A percentile compares a stretch with the other conserved stretches of the same genome.
Conservation (phyloP, 2,797 vertebrate species). For the Sylvilagus floridanus region DNA sequence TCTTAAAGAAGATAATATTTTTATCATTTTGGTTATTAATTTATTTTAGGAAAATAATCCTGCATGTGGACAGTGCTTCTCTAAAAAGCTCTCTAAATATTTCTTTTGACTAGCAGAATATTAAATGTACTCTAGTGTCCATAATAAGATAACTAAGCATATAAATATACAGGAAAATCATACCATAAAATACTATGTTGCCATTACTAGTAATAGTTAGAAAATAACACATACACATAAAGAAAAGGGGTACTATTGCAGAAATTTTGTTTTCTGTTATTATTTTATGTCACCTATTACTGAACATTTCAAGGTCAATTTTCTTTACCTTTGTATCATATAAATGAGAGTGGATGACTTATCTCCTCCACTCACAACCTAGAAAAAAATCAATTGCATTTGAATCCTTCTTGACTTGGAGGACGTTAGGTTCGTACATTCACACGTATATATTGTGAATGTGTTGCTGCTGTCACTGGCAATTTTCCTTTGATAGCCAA, state of each 20-base stretch:
- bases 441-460: not conserved
- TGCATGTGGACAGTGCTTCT: not conserved
- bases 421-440: not conserved
- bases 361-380: not conserved
- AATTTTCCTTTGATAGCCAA: conserved; percentile 14
- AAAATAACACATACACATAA: not conserved
- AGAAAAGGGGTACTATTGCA: not conserved
- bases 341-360: not conserved
- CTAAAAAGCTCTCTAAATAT: not conserved
- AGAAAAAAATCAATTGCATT: not conserved
- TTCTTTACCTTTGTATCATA: not conserved
- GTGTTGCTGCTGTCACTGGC: not conserved
- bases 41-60: not conserved
- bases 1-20: not conserved
- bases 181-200: not conserved
- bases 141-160: not conserved
- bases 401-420: conserved; percentile 48
- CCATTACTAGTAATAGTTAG: not conserved
- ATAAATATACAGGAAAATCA: not conserved
- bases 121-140: not conserved
- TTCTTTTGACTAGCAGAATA: not conserved
- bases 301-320: not conserved
- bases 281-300: not conserved
- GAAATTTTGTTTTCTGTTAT: not conserved
- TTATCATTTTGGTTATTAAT: not conserved